Base-by-base conservation (phyloP, 2,888 invertebrate genomes). In the Linyphia triangularis region DNA sequence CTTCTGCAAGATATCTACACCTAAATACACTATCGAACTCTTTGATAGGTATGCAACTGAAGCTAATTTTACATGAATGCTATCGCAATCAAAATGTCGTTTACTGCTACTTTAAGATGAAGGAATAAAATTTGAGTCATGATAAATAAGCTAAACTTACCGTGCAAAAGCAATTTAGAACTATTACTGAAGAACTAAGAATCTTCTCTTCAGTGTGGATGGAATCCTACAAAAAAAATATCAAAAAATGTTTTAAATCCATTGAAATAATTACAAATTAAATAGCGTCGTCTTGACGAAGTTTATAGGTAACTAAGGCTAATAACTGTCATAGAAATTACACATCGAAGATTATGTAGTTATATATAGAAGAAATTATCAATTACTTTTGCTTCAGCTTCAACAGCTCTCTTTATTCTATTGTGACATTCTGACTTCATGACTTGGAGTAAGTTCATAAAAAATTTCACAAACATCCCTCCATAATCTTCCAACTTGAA, bases 101-200 rank as follows among this genome's bases (percentile, higher is more conserved):
- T n/a, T n/a, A n/a, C n/a, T n/a, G n/a, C n/a, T n/a, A n/a, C n/a
- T n/a, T n/a, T n/a, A n/a, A n/a, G n/a, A n/a, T n/a, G n/a, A n/a
- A n/a, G n/a, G n/a, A n/a, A 33, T 33, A 9, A 33, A 33, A 33
- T 33, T 33, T 6, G 33, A 6, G 2, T 3, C 13, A 51, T 16
- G 51, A 51, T 51, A 16, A 51, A 24, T 51, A 4, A 4, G 24
- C 10, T 61, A 43, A 43, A 37, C 84, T 84, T 89, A 89, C 89
- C 89, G 89, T 89, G 59, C 84, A 82, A 16, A 89, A 63, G 28
- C 89, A 89, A 28, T 84, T 89, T 0, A 89, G 72, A 30, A 84
- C 84, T 37, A 89, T 89, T 16, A 89, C 89, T 13, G 89, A 79
- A 1, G 84, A 89, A 33, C 84, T 89, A 5, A 73, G 57, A 24